Evolutionary conservation across 1,140 invertebrate species (phyloP).

Genomic region (Diabrotica undecimpunctata): DNA sequence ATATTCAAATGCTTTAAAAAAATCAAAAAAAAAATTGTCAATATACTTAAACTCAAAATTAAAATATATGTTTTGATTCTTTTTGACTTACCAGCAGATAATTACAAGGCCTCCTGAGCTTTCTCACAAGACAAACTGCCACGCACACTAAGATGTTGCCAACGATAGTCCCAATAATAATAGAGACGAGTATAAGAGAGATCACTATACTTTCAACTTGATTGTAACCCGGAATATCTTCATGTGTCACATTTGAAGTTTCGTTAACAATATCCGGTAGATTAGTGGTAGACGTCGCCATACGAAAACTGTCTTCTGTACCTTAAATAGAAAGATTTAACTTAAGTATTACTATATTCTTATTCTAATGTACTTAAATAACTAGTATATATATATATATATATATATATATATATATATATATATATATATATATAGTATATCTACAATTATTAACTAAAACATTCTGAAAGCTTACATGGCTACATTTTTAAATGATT

Average conservation of each 20-base stretch:
- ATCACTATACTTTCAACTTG: conserved; percentile 63
- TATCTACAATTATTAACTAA: too few relatives aligned
- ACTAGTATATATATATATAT: too few relatives aligned
- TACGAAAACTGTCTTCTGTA: conserved; percentile 25
- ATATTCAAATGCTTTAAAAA: too few relatives aligned
- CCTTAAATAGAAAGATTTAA: neutral
- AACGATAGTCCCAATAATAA: conserved; percentile 77
- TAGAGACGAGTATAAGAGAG: conserved; percentile 65
- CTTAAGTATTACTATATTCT: too few relatives aligned
- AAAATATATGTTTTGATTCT: too few relatives aligned
- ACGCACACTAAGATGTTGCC: conserved; percentile 88
- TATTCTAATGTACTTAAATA: too few relatives aligned
- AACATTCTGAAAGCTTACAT: too few relatives aligned
- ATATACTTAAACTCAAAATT: too few relatives aligned
- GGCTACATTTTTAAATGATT: too few relatives aligned
- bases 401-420: too few relatives aligned
- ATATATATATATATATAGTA: too few relatives aligned
- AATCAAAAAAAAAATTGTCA: too few relatives aligned
- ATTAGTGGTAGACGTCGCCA: conserved; percentile 35
- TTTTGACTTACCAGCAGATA: conserved; percentile 65
- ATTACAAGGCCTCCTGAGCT: conserved; percentile 79
- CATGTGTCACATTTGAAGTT: conserved; percentile 16
- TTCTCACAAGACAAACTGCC: conserved; percentile 79
- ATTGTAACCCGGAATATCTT: conserved; percentile 40
- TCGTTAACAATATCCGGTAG: conserved; percentile 26